Evolutionary conservation across 2,888 invertebrate genomes (phyloP).

Genomic region (Gortyna flavago): DNA sequence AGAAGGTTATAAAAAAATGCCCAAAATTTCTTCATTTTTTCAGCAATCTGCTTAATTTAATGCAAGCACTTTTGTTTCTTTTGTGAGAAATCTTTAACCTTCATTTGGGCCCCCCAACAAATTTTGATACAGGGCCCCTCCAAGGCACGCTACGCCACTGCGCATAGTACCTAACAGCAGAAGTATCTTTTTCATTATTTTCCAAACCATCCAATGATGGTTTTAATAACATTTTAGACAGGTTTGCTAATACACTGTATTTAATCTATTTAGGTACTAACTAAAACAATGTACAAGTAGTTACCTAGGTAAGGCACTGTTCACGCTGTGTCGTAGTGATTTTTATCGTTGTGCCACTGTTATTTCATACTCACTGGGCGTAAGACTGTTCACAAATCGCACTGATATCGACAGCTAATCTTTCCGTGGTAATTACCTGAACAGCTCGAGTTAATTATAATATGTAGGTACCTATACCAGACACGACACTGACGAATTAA

Average conservation of each 20-base stretch:
- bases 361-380: neutral
- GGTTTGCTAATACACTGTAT: slow-evolving; percentile 25
- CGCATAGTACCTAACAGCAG: too few relatives aligned
- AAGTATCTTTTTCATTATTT: neutral
- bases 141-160: too few relatives aligned
- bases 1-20: too few relatives aligned
- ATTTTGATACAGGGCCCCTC: too few relatives aligned
- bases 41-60: too few relatives aligned
- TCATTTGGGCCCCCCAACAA: too few relatives aligned
- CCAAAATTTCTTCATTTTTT: too few relatives aligned
- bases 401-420: neutral
- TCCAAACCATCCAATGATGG: neutral
- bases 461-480: too few relatives aligned
- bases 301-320: slow-evolving; percentile 3
- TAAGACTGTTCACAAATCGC: neutral
- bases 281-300: slow-evolving; percentile 5
- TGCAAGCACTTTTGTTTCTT: too few relatives aligned
- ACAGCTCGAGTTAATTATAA: neutral
- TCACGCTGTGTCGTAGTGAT: slow-evolving; percentile 16
- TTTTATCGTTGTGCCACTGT: slow-evolving; percentile 1
- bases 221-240: slow-evolving; percentile 15
- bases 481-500: too few relatives aligned
- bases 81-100: too few relatives aligned
- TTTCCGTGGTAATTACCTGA: neutral
- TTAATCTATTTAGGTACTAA: slow-evolving; percentile 34